Conservation (phyloP, 2,888 invertebrate species). For the Catocala sponsa region DNA sequence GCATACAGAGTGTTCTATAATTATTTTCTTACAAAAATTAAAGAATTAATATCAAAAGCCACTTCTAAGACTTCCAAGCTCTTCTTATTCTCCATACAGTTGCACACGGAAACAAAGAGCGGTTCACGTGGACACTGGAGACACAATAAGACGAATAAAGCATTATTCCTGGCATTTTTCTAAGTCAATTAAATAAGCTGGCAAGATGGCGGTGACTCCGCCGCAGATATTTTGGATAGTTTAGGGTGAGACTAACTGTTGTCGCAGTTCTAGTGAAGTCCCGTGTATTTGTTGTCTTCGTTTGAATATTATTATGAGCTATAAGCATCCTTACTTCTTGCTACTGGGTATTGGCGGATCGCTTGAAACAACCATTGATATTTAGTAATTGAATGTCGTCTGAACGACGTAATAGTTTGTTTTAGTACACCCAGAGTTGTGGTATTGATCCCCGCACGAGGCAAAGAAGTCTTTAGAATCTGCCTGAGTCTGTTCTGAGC, state of each 20-base stretch:
- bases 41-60: neutral
- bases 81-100: slow-evolving; percentile 34
- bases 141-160: slow-evolving; percentile 61
- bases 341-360: too few relatives aligned
- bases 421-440: too few relatives aligned
- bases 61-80: slow-evolving; percentile 15
- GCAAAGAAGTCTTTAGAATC: too few relatives aligned
- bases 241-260: slow-evolving; percentile 33
- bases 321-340: too few relatives aligned
- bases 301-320: neutral
- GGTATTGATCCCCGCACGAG: too few relatives aligned
- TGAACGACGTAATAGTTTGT: too few relatives aligned
- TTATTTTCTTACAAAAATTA: too few relatives aligned
- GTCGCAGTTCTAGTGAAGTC: slow-evolving; percentile 8
- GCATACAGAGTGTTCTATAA: too few relatives aligned
- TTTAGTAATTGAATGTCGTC: too few relatives aligned
- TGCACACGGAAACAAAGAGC: slow-evolving; percentile 71
- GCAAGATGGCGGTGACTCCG: slow-evolving; percentile 62
- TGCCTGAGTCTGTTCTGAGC: too few relatives aligned
- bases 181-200: slow-evolving; percentile 80
- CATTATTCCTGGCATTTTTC: slow-evolving; percentile 69
- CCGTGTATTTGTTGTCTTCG: too few relatives aligned
- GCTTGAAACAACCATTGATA: too few relatives aligned
- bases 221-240: slow-evolving; percentile 41
- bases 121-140: slow-evolving; percentile 56